phyloP scores from a whole-genome alignment of 2,113 vertebrate species.

The Elaphurus davidianus region DNA sequence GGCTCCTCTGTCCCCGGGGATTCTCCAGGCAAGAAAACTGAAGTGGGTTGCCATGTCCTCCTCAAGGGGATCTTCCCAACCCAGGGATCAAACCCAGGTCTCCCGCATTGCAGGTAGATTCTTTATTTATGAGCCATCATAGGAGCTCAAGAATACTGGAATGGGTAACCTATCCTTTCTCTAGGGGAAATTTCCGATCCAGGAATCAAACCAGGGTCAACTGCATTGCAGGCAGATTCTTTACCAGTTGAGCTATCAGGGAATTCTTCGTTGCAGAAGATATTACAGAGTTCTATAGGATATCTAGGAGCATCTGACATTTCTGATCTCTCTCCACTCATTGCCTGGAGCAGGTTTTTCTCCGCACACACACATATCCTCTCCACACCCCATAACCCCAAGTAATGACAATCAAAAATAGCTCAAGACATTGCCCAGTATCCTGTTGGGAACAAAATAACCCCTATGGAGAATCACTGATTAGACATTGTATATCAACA shows the following conservation, averaged over 20 bases:
- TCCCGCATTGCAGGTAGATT: not conserved
- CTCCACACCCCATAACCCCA: not conserved
- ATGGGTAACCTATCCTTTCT: not conserved
- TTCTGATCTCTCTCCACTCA: not conserved
- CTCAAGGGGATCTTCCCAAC: not conserved
- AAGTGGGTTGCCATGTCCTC: not conserved
- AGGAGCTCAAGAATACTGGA: not conserved
- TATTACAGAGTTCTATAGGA: not conserved
- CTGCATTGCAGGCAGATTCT: not conserved
- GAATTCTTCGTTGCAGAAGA: not conserved
- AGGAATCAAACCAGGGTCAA: not conserved
- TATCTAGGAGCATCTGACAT: not conserved
- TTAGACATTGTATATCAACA: not conserved
- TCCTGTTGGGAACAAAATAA: not conserved
- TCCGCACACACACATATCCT: fast-evolving
- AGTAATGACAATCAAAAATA: not conserved
- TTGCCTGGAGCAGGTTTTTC: not conserved
- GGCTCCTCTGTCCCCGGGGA: not conserved
- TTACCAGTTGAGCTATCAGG: not conserved
- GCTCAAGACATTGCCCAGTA: not conserved
- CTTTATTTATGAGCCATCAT: not conserved
- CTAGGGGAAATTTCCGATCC: not conserved
- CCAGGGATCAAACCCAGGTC: not conserved
- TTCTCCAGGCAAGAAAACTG: not conserved
- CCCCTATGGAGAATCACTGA: not conserved